Base-by-base conservation (phyloP, 1,140 invertebrate genomes). In the Epicauta chinensis region DNA sequence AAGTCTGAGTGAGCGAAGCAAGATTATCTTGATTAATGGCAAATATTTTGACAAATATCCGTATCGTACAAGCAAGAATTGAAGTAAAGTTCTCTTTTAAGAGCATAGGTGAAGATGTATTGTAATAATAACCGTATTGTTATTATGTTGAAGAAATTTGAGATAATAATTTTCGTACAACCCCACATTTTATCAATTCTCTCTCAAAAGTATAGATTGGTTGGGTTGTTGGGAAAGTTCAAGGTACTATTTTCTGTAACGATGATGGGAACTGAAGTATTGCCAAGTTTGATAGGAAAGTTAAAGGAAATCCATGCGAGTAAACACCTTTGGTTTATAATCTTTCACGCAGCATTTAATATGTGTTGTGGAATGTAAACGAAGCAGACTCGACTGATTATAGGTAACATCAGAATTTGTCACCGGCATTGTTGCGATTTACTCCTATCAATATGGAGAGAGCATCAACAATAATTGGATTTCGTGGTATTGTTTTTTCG, bases 11-110 rank as follows among this genome's bases (percentile, higher is more conserved):
- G 55, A 53, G 38, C 49, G 51, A 43, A 34, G 57, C 56, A 51
- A 62, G 62, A 64, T 64, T 64, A 64, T 62, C 62, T 60, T 62
- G 62, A 64, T 64, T 64, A 64, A 64, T 64, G 57, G 60, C 62
- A 64, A 64, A 64, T 64, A 64, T 64, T 64, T 64, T 49, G 46
- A 49, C 46, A 49, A 49, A 49, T 49, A 49, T 40, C 45, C 30
- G 4, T 23, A 23, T 5, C 2, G 46, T 38, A 30, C 17, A 37
- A 47, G 45, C 37, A 47, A 47, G 45, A 47, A 47, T 49, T 36
- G 12, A 49, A 15, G 32, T 12, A 34, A 47, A 47, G 34, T 37
- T 47, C 23, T 14, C 16, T 23, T 23, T 23, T 3, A 23, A 23
- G 17, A 23, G 4, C 23, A 23, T 23, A 23, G 23, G 23, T 2